Conservation (phyloP, 2,797 vertebrate species). For the Smutsia gigantea region DNA sequence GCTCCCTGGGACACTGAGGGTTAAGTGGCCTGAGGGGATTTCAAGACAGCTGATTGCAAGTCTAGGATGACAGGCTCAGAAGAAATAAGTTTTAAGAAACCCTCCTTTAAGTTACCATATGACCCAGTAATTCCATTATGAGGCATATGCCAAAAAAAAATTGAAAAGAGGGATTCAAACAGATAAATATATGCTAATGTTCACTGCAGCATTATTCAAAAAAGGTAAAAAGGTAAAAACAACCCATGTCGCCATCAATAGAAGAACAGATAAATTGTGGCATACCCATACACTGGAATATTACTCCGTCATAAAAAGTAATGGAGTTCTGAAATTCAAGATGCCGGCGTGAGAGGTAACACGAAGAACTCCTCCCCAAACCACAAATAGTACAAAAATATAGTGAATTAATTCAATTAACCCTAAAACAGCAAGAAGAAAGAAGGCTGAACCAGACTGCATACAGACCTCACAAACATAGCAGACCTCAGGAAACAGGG, state of each 20-base stretch:
- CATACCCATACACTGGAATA: background rate
- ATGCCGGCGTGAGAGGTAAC: too few relatives aligned
- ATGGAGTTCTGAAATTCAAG: background rate
- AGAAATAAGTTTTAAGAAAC: background rate
- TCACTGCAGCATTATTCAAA: background rate
- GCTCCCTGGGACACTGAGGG: background rate
- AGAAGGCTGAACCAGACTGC: too few relatives aligned
- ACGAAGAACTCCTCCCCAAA: too few relatives aligned
- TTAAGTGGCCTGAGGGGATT: background rate
- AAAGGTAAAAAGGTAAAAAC: background rate
- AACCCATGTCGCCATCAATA: background rate
- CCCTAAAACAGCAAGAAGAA: too few relatives aligned
- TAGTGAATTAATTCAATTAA: too few relatives aligned
- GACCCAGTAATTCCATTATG: background rate
- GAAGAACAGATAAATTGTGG: background rate
- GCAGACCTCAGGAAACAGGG: too few relatives aligned
- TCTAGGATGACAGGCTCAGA: conserved; percentile 33
- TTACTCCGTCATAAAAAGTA: background rate
- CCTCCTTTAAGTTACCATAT: background rate
- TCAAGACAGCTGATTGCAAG: background rate
- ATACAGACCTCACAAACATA: too few relatives aligned
- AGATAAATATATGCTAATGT: background rate
- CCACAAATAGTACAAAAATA: too few relatives aligned
- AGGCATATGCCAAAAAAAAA: background rate
- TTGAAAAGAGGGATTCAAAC: background rate